A percentile compares a stretch with the other conserved stretches of the same genome.
Conservation (phyloP, 1,140 invertebrate species). For the Camponotus floridanus region DNA sequence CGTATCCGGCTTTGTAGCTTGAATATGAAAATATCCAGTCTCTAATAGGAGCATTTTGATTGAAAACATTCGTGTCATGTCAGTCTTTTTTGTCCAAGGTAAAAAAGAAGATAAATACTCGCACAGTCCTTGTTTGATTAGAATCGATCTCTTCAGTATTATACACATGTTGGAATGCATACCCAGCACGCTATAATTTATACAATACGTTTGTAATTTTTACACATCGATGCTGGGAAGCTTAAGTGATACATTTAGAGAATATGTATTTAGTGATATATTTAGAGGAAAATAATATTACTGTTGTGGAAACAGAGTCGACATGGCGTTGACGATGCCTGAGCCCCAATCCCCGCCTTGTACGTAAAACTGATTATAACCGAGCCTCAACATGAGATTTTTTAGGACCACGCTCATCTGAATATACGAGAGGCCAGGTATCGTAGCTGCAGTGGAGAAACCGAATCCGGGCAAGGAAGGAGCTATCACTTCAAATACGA, state of each 20-base stretch:
- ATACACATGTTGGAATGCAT: conserved; percentile 14
- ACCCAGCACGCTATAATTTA: conserved; percentile 12
- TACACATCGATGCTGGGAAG: neutral
- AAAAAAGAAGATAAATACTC: neutral
- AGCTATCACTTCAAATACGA: conserved; percentile 92
- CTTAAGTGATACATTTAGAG: neutral
- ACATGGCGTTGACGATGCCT: conserved; percentile 88
- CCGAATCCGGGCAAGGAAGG: conserved; percentile 93
- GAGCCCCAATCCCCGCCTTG: conserved; percentile 96
- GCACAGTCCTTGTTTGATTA: neutral
- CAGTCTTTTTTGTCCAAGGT: neutral
- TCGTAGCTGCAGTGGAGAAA: conserved; percentile 87
- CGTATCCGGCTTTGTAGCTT: conserved; percentile 37
- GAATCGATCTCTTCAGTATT: neutral
- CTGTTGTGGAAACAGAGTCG: conserved; percentile 89
- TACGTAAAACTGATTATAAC: conserved; percentile 91
- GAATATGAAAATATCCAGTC: conserved; percentile 10
- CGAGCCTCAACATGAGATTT: conserved; percentile 93
- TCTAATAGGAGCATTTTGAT: neutral
- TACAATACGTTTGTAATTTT: neutral
- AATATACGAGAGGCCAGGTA: conserved; percentile 75
- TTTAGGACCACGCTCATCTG: conserved; percentile 90
- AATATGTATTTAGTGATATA: neutral
- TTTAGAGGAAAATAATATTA: conserved; percentile 45
- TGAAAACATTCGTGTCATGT: too few relatives aligned